phyloP scores from a whole-genome alignment of 2,797 vertebrate species.

The Poecilia gillii region DNA sequence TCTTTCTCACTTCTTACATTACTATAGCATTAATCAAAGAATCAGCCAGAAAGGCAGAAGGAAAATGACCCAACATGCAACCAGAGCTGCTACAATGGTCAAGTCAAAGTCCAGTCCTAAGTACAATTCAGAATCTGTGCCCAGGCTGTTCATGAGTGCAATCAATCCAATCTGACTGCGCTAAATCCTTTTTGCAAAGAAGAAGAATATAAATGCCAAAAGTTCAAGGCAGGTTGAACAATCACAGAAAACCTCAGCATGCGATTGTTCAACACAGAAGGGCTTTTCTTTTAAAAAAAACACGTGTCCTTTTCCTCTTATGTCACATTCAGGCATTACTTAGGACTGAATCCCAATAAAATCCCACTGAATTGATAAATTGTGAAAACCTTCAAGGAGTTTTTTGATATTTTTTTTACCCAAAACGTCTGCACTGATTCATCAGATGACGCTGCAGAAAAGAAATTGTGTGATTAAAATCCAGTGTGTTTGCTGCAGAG shows the following conservation, averaged over 20 bases:
- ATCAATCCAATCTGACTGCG: background rate
- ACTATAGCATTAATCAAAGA: no score
- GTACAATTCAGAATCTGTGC: background rate
- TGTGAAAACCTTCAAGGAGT: background rate
- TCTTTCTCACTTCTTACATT: background rate
- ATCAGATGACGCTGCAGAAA: background rate
- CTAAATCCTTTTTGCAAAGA: background rate
- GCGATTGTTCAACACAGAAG: background rate
- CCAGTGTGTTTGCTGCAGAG: background rate
- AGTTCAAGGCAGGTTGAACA: background rate
- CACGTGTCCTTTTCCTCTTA: background rate
- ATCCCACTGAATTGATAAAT: background rate
- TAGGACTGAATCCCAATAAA: background rate
- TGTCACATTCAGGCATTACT: background rate
- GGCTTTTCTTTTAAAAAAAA: background rate
- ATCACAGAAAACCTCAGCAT: background rate
- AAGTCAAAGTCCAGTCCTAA: background rate
- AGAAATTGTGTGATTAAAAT: background rate
- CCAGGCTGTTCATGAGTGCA: background rate
- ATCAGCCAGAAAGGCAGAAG: background rate
- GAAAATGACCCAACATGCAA: background rate
- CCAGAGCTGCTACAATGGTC: background rate
- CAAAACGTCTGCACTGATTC: background rate
- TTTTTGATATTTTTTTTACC: background rate
- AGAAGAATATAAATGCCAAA: background rate